Base-by-base conservation (phyloP, 2,797 vertebrate genomes). In the Gambusia yucatana region DNA sequence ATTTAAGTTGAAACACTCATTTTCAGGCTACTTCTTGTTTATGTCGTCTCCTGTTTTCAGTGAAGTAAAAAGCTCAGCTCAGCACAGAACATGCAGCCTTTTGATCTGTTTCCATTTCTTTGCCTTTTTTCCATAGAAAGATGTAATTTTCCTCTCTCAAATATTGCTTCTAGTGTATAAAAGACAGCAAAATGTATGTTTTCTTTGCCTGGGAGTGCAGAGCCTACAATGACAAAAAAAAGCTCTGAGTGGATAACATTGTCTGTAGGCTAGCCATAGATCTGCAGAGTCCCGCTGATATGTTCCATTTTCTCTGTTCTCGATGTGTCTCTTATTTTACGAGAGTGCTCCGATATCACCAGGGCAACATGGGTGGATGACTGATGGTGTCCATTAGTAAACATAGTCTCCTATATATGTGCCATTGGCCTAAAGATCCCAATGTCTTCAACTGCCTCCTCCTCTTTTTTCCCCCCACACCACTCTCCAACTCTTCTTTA, bases 361-460 rank as follows among this genome's bases (percentile, higher is more conserved):
- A 83, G 82, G 90, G 93, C 89, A 93, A 93, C 93, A 90, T 90
- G 82, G 91, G 88, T 79, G 89, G 89, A 94, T 93, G 94, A 95
- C 87, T 90, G 94, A 94, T 94, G 90, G 92, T 85, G 91, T 92
- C 94, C 92, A 94, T 95, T 94, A 94, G 93, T 90, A 93, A 94
- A 94, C 93, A 93, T 90, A 92, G 94, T 89, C 86, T 81, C 89
- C 86, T 93, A 88, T 94, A 89, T 94, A 90, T 90, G 90, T 93
- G 91, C 90, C 91, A 89, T 83, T 39, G 88, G 93, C 90, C 91
- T 90, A 89, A 93, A 93, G 93, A 93, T 87, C 67, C 85, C 91
- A 83, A 70, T 84, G 87, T 85, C 84, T 92, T 81, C 72, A 89
- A 90, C 91, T 89, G 80, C 74, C 77, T 67, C 77, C 78, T 71